A percentile compares a stretch with the other conserved stretches of the same genome.
These are phyloP conservation scores for Sciurus carolinensis DNA, from an alignment of 2,797 vertebrate species.

Conservation along the genomic window DNA sequence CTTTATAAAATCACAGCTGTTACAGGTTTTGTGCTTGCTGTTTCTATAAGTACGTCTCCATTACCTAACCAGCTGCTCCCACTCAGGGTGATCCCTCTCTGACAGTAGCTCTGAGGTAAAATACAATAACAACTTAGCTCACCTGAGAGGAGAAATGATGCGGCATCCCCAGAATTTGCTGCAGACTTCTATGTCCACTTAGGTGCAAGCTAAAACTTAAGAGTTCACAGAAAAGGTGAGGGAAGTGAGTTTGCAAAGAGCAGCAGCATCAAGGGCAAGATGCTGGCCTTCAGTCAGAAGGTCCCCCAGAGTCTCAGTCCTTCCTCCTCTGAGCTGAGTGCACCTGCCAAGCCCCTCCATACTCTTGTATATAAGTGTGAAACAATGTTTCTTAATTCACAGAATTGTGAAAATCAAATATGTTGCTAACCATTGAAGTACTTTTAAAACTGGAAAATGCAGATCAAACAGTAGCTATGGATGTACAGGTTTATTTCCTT, in stretches of 20 bases:
- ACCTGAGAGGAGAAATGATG: background rate
- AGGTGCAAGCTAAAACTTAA: background rate
- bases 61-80: slow-evolving; percentile 56
- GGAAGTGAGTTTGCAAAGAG: background rate
- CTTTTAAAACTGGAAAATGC: background rate
- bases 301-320: background rate
- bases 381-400: background rate
- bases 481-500: background rate
- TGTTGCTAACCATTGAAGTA: background rate
- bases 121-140: background rate
- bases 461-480: background rate
- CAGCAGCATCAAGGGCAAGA: accelerated
- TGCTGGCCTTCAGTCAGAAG: background rate
- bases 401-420: background rate
- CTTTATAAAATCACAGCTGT: background rate
- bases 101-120: background rate
- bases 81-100: background rate
- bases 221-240: background rate
- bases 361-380: background rate
- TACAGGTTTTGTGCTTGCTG: background rate
- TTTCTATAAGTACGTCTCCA: background rate
- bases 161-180: background rate
- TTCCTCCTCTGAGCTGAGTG: background rate
- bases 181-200: background rate
- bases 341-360: background rate